phyloP scores from a whole-genome alignment of 2,113 vertebrate species.

The Oenanthe melanoleuca region DNA sequence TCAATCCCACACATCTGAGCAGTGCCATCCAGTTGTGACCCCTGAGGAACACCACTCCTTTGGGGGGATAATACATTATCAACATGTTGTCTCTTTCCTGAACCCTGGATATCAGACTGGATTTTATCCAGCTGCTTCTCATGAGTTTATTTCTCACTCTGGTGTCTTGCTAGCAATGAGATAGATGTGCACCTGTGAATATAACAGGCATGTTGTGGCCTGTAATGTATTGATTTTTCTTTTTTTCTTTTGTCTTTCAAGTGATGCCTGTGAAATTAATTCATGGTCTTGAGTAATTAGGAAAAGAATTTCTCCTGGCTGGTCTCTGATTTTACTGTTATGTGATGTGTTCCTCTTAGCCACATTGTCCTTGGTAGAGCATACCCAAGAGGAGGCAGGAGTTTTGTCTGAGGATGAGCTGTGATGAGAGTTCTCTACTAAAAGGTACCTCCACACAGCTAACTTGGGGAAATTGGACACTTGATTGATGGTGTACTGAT shows the following conservation, averaged over 20 bases:
- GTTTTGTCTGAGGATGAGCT: not conserved
- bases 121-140: not conserved
- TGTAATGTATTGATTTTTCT: not conserved
- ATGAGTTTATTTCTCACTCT: not conserved
- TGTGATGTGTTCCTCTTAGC: not conserved
- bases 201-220: not conserved
- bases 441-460: not conserved
- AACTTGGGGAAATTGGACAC: not conserved
- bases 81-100: not conserved
- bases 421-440: not conserved
- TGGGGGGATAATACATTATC: not conserved
- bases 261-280: not conserved
- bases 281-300: not conserved
- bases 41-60: not conserved
- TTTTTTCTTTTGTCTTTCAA: not conserved
- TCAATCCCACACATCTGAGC: not conserved
- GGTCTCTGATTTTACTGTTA: not conserved
- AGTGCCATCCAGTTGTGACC: not conserved
- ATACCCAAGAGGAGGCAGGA: not conserved
- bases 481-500: not conserved
- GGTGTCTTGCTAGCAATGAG: not conserved
- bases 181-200: not conserved
- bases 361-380: not conserved
- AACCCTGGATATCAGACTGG: not conserved
- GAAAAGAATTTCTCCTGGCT: not conserved